phyloP scores from a whole-genome alignment of 23 tunicate species.

The Trididemnum nubilum region DNA sequence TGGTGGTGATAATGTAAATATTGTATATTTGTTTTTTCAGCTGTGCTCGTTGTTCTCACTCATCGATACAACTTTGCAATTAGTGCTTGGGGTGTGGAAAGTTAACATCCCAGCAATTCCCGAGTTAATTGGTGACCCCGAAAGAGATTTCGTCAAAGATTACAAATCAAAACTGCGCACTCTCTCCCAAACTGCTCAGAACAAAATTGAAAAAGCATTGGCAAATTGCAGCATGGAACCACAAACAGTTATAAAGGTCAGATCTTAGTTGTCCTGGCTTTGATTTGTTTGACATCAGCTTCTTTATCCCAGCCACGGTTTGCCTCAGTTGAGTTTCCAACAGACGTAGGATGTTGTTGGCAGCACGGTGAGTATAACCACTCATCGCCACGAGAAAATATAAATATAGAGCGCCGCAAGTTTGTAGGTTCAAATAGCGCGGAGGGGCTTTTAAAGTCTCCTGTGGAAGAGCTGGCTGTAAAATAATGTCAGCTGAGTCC shows the following conservation, averaged over 20 bases:
- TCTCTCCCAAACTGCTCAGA: neutral
- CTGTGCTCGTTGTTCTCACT: conserved; percentile 22
- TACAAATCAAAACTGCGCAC: neutral
- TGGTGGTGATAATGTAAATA: too few species aligned
- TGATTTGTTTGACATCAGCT: too few species aligned
- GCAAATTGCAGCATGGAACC: neutral
- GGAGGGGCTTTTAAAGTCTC: too few species aligned
- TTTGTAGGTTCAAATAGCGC: too few species aligned
- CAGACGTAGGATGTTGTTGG: too few species aligned
- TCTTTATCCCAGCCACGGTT: too few species aligned
- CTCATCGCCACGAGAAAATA: too few species aligned
- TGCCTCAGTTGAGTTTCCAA: too few species aligned
- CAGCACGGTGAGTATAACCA: too few species aligned
- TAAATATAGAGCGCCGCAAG: too few species aligned
- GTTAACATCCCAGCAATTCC: neutral
- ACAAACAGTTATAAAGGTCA: neutral
- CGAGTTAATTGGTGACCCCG: neutral
- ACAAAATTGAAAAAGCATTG: neutral
- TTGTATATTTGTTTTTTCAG: neutral
- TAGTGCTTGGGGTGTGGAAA: conserved; percentile 26
- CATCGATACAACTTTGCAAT: neutral
- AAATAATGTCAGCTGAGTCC: too few species aligned
- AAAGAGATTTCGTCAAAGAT: neutral
- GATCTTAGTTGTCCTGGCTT: neutral
- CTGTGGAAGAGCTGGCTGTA: too few species aligned